These are phyloP conservation scores for Griposia aprilina DNA, from an alignment of 2,888 invertebrate species.

Conservation along the genomic window DNA sequence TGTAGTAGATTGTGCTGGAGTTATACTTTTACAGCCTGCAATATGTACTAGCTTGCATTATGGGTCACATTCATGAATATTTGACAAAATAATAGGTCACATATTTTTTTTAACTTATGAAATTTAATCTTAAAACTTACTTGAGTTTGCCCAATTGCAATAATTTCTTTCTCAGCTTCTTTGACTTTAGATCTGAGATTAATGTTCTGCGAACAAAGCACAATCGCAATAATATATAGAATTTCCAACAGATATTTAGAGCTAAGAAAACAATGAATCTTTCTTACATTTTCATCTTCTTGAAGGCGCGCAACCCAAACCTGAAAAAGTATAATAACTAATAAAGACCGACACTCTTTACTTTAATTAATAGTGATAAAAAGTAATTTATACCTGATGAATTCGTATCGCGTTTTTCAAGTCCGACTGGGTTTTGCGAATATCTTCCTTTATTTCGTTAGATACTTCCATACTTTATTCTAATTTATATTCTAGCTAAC, in stretches of 20 bases:
- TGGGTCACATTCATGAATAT: neutral
- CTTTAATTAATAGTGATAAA: conserved; percentile 26
- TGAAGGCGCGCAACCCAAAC: conserved; percentile 90
- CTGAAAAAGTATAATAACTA: conserved; percentile 75
- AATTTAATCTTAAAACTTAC: conserved; percentile 79
- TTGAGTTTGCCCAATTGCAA: conserved; percentile 91
- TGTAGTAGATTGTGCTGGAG: neutral
- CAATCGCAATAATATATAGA: neutral
- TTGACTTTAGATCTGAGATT: conserved; percentile 89
- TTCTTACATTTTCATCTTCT: conserved; percentile 90
- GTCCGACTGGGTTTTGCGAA: conserved; percentile 91
- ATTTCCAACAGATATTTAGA: neutral
- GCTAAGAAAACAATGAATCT: conserved; percentile 33
- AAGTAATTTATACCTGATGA: conserved; percentile 88
- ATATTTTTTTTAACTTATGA: neutral
- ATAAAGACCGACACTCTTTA: conserved; percentile 20
- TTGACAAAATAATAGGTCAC: neutral
- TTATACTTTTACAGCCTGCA: neutral
- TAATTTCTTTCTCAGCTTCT: conserved; percentile 91
- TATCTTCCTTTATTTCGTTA: conserved; percentile 91
- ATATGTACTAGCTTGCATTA: neutral
- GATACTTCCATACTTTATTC: conserved; percentile 90
- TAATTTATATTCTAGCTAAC: conserved; percentile 9
- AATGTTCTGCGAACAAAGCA: conserved; percentile 85
- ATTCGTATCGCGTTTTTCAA: conserved; percentile 91